phyloP scores from a whole-genome alignment of 1,140 invertebrate genomes.

The Drosophila repletoides region DNA sequence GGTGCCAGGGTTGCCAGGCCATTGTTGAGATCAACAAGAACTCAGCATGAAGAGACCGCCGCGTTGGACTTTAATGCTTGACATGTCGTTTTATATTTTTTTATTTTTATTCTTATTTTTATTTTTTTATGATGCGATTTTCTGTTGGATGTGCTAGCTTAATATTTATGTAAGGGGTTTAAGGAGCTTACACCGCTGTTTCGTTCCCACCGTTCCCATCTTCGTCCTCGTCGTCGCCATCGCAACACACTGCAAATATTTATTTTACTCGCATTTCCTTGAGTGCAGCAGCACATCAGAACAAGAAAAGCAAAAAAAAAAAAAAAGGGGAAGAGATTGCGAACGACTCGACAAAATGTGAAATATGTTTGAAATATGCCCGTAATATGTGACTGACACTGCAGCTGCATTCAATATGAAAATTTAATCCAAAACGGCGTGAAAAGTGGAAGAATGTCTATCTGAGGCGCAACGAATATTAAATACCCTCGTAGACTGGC shows the following conservation, averaged over 20 bases:
- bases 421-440: slow-evolving; percentile 25
- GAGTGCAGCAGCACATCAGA: too few species aligned
- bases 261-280: slow-evolving; percentile 47
- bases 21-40: slow-evolving; percentile 50
- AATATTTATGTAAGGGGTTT: slow-evolving; percentile 52
- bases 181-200: neutral
- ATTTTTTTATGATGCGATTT: slow-evolving; percentile 59
- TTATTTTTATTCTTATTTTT: too few species aligned
- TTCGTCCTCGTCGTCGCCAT: slow-evolving; percentile 21
- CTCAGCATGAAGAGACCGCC: slow-evolving; percentile 17
- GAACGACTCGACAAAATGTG: slow-evolving; percentile 2
- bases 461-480: too few species aligned
- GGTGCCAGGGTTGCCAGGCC: slow-evolving; percentile 33
- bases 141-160: slow-evolving; percentile 27
- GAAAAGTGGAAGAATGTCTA: neutral
- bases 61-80: slow-evolving; percentile 45
- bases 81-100: slow-evolving; percentile 26
- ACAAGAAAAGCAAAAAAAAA: slow-evolving; percentile 12
- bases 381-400: neutral
- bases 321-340: slow-evolving; percentile 16
- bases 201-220: neutral
- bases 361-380: slow-evolving; percentile 1
- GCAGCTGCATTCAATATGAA: slow-evolving; percentile 13
- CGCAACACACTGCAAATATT: slow-evolving; percentile 44
- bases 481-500: too few species aligned